These are phyloP conservation scores for Stenoptilia bipunctidactyla DNA, from an alignment of 2,888 invertebrate species.

Conservation along the genomic window DNA sequence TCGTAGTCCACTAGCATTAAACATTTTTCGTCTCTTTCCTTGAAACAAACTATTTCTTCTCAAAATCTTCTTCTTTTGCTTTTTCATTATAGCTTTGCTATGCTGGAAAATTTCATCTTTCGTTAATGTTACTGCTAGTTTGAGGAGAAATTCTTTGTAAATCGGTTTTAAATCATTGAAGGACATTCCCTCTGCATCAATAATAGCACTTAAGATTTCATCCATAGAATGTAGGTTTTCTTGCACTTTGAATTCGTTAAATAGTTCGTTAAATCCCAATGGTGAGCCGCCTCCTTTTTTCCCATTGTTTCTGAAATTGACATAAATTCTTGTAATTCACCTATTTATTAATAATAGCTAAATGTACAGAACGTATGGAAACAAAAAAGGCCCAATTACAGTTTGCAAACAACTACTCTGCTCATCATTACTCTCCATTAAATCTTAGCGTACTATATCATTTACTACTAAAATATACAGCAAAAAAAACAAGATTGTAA, in stretches of 20 bases:
- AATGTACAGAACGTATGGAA: too few species aligned
- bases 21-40: conserved; percentile 71
- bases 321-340: too few species aligned
- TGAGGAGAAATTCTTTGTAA: conserved; percentile 90
- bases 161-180: conserved; percentile 93
- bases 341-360: not conserved
- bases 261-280: conserved; percentile 87
- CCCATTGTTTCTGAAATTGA: conserved; percentile 70
- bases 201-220: conserved; percentile 88
- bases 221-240: conserved; percentile 91
- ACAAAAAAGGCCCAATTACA: not conserved
- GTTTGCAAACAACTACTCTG: not conserved
- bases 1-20: conserved; percentile 71
- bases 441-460: too few species aligned
- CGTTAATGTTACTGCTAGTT: conserved; percentile 89
- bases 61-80: conserved; percentile 80
- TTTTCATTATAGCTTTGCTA: conserved; percentile 90
- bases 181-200: conserved; percentile 93
- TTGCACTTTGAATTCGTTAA: conserved; percentile 88
- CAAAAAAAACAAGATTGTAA: not conserved
- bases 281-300: conserved; percentile 82
- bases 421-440: not conserved
- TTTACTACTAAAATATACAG: too few species aligned
- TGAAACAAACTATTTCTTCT: conserved; percentile 68
- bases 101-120: conserved; percentile 92